Conservation (phyloP, 64 coral and sea anemone species). For the Stylophora pistillata region DNA sequence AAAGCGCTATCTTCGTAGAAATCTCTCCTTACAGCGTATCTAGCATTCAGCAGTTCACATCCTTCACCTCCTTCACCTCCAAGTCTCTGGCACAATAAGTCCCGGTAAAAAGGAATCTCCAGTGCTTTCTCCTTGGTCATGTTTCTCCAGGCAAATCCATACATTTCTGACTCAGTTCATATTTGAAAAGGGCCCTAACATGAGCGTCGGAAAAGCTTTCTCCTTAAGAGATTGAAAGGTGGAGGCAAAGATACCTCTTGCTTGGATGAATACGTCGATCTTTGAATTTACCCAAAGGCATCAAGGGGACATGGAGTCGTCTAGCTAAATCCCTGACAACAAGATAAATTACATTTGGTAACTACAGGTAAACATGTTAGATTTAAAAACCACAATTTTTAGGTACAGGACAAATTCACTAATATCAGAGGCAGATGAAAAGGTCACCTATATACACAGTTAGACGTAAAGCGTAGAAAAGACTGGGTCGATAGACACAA, state of each 20-base stretch:
- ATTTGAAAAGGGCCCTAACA: slow-evolving; percentile 9
- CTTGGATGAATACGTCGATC: background rate
- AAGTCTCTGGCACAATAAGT: background rate
- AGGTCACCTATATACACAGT: too few relatives aligned
- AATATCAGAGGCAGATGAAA: too few relatives aligned
- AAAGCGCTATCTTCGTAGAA: background rate
- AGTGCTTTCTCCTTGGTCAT: background rate
- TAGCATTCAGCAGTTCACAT: background rate
- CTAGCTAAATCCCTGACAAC: background rate
- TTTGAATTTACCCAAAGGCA: background rate
- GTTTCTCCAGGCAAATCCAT: background rate
- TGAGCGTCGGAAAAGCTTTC: slow-evolving; percentile 4
- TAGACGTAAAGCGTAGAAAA: too few relatives aligned
- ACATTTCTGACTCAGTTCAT: background rate
- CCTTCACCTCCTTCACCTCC: slow-evolving; percentile 10
- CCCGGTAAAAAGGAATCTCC: background rate
- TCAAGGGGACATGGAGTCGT: background rate
- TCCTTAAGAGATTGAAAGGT: slow-evolving; percentile 3
- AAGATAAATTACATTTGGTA: too few relatives aligned
- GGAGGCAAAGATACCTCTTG: background rate
- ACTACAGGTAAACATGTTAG: too few relatives aligned
- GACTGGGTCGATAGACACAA: too few relatives aligned
- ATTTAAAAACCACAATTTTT: background rate
- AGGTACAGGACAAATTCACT: background rate
- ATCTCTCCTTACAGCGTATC: background rate